Base-by-base conservation (phyloP, 1,140 invertebrate genomes). In the Sipha flava region DNA sequence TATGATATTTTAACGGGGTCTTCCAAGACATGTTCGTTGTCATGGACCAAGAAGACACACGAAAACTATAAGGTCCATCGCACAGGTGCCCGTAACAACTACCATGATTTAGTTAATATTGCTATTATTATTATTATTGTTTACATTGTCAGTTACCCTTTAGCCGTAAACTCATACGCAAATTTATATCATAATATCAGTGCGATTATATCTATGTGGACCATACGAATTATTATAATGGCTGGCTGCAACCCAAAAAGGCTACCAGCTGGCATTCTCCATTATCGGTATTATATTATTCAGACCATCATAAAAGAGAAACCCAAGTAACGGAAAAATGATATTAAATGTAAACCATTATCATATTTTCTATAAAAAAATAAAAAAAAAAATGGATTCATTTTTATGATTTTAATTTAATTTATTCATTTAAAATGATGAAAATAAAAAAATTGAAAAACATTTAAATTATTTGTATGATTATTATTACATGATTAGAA, bases 151-250 rank as follows among this genome's bases (percentile, higher is more conserved):
- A 12, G 45, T 18, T 49, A 72, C 43, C 68, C 31, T 52, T 49
- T 34, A 52, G 47, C 68, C 26, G 10, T 16, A 52, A 14, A 23
- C 29, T 16, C 31, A 18, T 37, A 6, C 70, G 10, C 49, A 52
- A 18, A 34, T 52, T 73, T 52, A 52, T 73, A 54, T 54, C 23
- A 23, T 43, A 75, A 75, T 75, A 75, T 54, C 31, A 37, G 52
- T 54, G 43, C 16, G 23, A 47, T 40, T 40, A 18, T 54, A 47
- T 72, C 9, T 72, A 26, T 47, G 43, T 12, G 68, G 66, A 31
- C 47, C 29, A 34, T 75, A 37, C 45, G 70, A 52, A 75, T 75
- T 75, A 54, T 75, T 75, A 52, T 75, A 75, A 75, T 23, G 29
- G 31, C 47, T 54, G 70, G 70, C n/a, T 10, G 10, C 0, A 12